phyloP scores from a whole-genome alignment of 2,113 vertebrate genomes.

The Numenius arquata region DNA sequence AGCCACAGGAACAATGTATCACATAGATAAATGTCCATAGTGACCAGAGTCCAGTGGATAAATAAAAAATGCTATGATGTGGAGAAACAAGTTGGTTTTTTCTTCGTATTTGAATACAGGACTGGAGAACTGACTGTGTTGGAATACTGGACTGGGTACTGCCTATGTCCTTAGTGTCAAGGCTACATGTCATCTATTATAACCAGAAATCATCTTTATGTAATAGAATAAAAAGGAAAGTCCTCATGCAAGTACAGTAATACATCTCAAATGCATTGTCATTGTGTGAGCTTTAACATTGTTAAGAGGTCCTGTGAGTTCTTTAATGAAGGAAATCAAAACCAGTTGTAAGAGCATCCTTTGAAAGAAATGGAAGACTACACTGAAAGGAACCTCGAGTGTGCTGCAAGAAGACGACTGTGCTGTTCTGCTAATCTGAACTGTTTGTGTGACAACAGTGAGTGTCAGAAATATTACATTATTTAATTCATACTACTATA shows the following conservation, averaged over 20 bases:
- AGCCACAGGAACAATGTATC: neutral
- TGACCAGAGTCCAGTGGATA: neutral
- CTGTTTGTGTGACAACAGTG: constrained; percentile 26
- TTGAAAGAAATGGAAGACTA: neutral
- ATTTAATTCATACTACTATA: constrained; percentile 42
- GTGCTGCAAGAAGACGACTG: neutral
- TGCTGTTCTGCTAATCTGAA: neutral
- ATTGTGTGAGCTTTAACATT: neutral
- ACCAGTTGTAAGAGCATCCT: neutral
- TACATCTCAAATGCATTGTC: neutral
- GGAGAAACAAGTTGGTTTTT: neutral
- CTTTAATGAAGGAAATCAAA: neutral
- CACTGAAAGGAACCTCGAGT: neutral
- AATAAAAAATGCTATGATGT: neutral
- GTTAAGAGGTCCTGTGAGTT: neutral
- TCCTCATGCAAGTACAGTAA: neutral
- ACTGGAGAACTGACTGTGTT: neutral
- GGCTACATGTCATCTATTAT: neutral
- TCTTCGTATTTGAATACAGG: neutral
- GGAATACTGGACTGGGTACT: neutral
- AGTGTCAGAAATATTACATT: constrained; percentile 17
- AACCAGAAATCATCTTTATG: neutral
- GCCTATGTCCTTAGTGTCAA: neutral
- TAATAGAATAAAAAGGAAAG: neutral
- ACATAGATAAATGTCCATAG: neutral